A percentile compares a stretch with the other conserved stretches of the same genome.
These are phyloP conservation scores for Cydia splendana DNA, from an alignment of 1,140 invertebrate genomes.

Conservation along the genomic window DNA sequence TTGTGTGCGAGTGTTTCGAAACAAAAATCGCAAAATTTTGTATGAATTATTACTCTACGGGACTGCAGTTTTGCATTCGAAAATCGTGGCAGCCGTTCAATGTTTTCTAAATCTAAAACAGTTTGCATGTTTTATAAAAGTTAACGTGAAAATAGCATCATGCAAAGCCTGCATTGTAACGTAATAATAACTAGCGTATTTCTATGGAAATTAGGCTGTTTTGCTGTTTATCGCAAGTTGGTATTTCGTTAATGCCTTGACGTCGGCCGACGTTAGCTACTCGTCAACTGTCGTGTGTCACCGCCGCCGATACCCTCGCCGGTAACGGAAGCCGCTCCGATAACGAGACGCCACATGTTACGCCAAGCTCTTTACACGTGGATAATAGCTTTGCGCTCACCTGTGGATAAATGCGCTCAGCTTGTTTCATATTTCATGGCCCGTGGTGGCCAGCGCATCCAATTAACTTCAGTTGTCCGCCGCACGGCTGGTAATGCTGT, in stretches of 20 bases:
- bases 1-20: conserved; percentile 54
- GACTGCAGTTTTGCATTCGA: conserved; percentile 2
- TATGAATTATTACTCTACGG: conserved; percentile 33
- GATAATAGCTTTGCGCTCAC: conserved; percentile 63
- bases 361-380: conserved; percentile 44
- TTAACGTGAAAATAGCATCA: conserved; percentile 9
- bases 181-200: conserved; percentile 8
- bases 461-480: conserved; percentile 74
- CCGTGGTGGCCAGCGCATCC: conserved; percentile 66
- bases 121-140: conserved; percentile 31
- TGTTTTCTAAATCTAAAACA: conserved; percentile 20
- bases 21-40: conserved; percentile 44
- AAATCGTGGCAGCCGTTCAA: conserved; percentile 1
- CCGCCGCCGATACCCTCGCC: conserved; percentile 50
- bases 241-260: conserved; percentile 20
- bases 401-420: conserved; percentile 53
- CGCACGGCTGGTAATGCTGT: conserved; percentile 64
- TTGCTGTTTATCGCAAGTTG: background rate
- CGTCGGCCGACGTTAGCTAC: conserved; percentile 47
- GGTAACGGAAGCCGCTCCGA: conserved; percentile 49
- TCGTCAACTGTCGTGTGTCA: conserved; percentile 63
- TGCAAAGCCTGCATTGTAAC: background rate
- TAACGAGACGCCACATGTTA: conserved; percentile 60
- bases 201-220: conserved; percentile 9
- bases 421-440: conserved; percentile 73